Percentiles rank a stretch among this genome's conserved stretches.
phyloP scores from a whole-genome alignment of 2,888 invertebrate species.

The Drosophila rellima region DNA sequence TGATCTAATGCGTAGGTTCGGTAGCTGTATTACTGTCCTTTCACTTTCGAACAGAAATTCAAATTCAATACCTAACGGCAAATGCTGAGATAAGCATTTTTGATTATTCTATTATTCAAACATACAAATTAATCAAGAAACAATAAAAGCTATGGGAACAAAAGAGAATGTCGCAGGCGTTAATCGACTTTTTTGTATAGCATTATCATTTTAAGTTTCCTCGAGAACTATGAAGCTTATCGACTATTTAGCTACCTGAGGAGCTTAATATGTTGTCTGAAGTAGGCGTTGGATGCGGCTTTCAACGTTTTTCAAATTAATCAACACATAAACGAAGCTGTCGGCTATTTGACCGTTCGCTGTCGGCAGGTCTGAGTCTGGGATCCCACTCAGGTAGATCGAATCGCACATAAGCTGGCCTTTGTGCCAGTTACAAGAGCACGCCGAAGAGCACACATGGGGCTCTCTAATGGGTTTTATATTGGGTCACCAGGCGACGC shows the following conservation, averaged over 20 bases:
- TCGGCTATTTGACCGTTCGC: slow-evolving; percentile 8
- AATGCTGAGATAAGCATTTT: slow-evolving; percentile 36
- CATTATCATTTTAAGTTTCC: slow-evolving; percentile 54
- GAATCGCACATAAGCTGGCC: slow-evolving; percentile 56
- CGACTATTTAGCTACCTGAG: slow-evolving; percentile 56
- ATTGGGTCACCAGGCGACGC: slow-evolving; percentile 75
- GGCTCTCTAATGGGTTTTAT: slow-evolving; percentile 71
- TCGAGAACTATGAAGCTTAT: slow-evolving; percentile 50
- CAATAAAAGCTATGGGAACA: slow-evolving; percentile 41
- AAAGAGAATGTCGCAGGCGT: slow-evolving; percentile 33
- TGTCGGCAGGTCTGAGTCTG: slow-evolving; percentile 18
- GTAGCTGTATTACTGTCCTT: slow-evolving; percentile 62
- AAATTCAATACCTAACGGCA: slow-evolving; percentile 49
- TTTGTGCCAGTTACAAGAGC: slow-evolving; percentile 69
- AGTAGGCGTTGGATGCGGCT: slow-evolving; percentile 63
- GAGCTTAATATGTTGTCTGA: slow-evolving; percentile 33
- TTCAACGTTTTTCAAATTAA: slow-evolving; percentile 72
- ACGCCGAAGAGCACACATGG: slow-evolving; percentile 59
- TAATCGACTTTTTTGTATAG: slow-evolving; percentile 36
- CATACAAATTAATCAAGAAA: slow-evolving; percentile 68
- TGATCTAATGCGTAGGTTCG: slow-evolving; percentile 53
- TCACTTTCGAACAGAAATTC: slow-evolving; percentile 58
- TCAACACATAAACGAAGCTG: slow-evolving; percentile 69
- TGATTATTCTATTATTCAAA: slow-evolving; percentile 38
- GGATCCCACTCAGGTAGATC: slow-evolving; percentile 43